phyloP scores from a whole-genome alignment of 1,140 invertebrate species.

The Drosophila seguyi region DNA sequence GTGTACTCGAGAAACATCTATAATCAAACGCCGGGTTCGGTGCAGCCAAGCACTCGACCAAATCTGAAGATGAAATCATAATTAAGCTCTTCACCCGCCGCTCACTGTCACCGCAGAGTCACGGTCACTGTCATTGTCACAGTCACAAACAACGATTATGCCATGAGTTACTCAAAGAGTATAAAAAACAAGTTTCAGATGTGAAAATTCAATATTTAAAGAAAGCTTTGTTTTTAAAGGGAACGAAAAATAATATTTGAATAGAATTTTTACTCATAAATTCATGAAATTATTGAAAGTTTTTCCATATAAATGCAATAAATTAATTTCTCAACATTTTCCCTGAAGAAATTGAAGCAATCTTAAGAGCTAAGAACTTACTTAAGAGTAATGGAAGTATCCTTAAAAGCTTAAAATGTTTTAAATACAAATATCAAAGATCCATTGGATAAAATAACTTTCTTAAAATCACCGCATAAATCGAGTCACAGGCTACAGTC shows the following conservation, averaged over 20 bases:
- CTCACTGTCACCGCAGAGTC: constrained; percentile 40
- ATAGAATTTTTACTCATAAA: background rate
- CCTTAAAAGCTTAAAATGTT: background rate
- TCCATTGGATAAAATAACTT: background rate
- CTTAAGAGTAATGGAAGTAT: background rate
- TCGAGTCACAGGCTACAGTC: constrained; percentile 21
- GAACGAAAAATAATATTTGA: background rate
- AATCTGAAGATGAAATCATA: constrained; percentile 49
- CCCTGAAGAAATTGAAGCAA: background rate
- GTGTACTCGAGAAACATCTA: constrained; percentile 37
- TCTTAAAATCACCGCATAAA: constrained; percentile 1
- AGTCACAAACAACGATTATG: constrained; percentile 23
- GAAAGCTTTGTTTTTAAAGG: no score
- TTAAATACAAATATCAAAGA: background rate
- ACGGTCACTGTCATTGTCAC: constrained; percentile 44
- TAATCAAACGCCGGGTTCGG: constrained; percentile 37
- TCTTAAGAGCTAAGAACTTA: background rate
- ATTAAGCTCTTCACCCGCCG: constrained; percentile 48
- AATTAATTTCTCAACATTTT: background rate
- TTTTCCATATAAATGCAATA: no score
- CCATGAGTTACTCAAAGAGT: background rate
- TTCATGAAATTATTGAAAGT: no score
- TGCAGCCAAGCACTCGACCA: constrained; percentile 31
- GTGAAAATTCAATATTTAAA: background rate
- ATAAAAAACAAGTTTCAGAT: background rate